Percentiles rank a stretch among this genome's conserved stretches.
These are phyloP conservation scores for Rhinopomastus cyanomelas DNA, from an alignment of 2,113 vertebrate genomes.

Conservation along the genomic window DNA sequence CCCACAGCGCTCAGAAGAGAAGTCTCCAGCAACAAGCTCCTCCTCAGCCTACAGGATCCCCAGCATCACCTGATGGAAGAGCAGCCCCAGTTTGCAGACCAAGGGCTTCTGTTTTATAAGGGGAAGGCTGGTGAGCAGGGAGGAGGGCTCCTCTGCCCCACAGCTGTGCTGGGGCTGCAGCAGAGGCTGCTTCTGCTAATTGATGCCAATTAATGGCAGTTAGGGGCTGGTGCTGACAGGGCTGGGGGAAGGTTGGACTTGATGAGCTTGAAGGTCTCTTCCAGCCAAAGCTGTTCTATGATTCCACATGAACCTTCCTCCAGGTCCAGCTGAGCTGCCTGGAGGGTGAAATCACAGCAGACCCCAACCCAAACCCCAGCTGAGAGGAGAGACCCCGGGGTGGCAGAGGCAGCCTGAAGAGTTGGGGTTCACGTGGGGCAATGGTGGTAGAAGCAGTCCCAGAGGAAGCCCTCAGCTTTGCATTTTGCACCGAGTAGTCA, in stretches of 20 bases:
- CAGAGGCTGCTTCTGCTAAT: not conserved
- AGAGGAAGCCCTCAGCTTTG: conserved; percentile 8
- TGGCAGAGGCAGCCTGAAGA: not conserved
- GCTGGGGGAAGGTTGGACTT: too few species aligned
- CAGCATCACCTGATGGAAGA: not conserved
- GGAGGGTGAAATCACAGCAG: not conserved
- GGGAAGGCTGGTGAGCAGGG: not conserved
- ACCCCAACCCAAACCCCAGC: not conserved
- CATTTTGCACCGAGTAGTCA: not conserved
- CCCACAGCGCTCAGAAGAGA: not conserved
- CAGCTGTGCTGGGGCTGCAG: not conserved
- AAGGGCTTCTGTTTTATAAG: not conserved
- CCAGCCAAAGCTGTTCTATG: too few species aligned
- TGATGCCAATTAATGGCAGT: too few species aligned
- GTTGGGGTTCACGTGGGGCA: not conserved
- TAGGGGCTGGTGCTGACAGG: not conserved
- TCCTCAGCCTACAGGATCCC: not conserved
- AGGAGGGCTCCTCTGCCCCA: not conserved
- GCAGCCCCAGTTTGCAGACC: not conserved
- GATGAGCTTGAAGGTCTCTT: too few species aligned
- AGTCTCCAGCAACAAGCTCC: fast-evolving
- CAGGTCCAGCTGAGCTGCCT: too few species aligned
- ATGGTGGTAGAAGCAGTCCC: not conserved
- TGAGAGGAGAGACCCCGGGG: not conserved
- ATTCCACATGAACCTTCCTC: too few species aligned